Base-by-base conservation (phyloP, 1,140 invertebrate genomes). In the Probaryconus sp. region DNA sequence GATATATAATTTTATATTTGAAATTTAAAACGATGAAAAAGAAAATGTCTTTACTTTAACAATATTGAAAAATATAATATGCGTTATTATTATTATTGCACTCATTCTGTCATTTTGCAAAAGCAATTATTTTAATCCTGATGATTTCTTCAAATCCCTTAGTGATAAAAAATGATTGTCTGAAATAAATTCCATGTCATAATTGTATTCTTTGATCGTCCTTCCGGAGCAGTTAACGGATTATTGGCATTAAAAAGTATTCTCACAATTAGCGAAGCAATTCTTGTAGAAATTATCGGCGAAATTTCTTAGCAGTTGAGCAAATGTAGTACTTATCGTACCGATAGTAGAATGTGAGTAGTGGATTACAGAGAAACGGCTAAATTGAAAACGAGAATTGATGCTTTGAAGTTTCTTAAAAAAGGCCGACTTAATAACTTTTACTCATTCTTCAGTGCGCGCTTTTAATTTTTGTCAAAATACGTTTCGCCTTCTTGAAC, bases 341-440 rank as follows among this genome's bases (percentile, higher is more conserved):
- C 26, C 65, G 64, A 76, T 68, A 31, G 67, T 5, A 24, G 45
- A 69, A 68, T 76, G 68, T 50, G 45, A 53, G 43, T 47, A 53
- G 61, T 35, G 67, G 78, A 73, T 80, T 79, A 78, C 60, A 74
- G 65, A 56, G 51, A 60, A 61, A 48, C 63, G n/a, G 51, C 73
- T 77, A 83, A 86, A 87, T 85, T 83, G 81, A 85, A 85, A 85
- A 84, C 78, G 77, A 78, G 74, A 85, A 85, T 84, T 80, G 83
- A 79, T 83, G 75, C 81, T 87, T 87, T 85, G 83, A 87, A 84
- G 80, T 85, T 81, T 35, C 53, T 48, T 74, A 76, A 61, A 82
- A 81, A 63, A 80, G 80, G 70, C 56, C 74, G 68, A 37, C 71
- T 79, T 85, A 85, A 85, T 85, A 85, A 85, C 77, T 72, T 72